Evolutionary conservation across 2,113 vertebrate species (phyloP), one percentile per base, ranked within the genome.

Genomic region (Hyla sarda): DNA sequence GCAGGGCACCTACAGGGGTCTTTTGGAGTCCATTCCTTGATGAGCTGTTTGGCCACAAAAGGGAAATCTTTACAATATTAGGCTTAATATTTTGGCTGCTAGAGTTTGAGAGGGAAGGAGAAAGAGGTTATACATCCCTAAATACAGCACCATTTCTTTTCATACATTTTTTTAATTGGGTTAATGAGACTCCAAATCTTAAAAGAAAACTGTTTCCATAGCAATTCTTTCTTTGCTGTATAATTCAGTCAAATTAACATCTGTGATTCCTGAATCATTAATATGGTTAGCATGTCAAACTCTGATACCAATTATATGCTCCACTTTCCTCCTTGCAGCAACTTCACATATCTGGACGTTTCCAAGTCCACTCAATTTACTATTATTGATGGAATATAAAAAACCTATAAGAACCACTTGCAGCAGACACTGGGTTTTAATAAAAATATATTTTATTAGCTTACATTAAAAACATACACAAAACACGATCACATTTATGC

Each of bases 211-310:
- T 11, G 82, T 84, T 75, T 34, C 69, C 82, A 84, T 84, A 60
- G 82, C 82, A 84, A 84, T 84, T 58, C 23, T 32, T 37, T 74
- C 69, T 74, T 58, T 41, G 65, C 45, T 52, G 37, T 71, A 32
- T 82, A 82, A 82, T 69, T 71, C 60, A 52, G 67, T 71, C 50
- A 45, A 50, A 82, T 82, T 71, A 82, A 67, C 81, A 82, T 83
- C 50, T 83, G 67, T 58, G 47, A 58, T 73, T 73, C 34, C 34
- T 74, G 71, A 74, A 84, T 84, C 82, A 83, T 83, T 73, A 84
- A 84, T 84, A 62, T 81, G 23, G 54, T 81, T 81, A 81, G n/a
- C n/a, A 65, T 81, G 56, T 45, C 37, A 81, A 10, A 65, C 54
- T 45, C 54, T 23, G 45, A 56, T 58, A 56, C 30, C 52, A 79